Evolutionary conservation across 2,888 invertebrate species (phyloP).

Genomic region (Ecdyonurus torrentis): DNA sequence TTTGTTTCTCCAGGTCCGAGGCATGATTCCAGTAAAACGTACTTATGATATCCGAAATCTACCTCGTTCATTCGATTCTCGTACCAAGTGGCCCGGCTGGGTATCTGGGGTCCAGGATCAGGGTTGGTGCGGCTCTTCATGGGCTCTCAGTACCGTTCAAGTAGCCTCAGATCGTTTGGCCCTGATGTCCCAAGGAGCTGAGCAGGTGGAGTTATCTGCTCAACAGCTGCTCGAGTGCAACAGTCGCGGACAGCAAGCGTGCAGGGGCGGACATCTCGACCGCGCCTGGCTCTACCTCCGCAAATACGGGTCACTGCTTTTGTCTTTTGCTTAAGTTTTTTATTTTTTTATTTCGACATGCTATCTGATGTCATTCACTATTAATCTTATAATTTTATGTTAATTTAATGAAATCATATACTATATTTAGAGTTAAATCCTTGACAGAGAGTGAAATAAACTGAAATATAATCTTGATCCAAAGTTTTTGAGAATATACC

Average conservation of each 20-base stretch:
- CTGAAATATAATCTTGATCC: no score
- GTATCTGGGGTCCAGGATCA: conserved; percentile 46
- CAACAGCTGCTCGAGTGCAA: conserved; percentile 82
- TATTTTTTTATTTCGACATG: no score
- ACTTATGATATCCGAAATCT: conserved; percentile 33
- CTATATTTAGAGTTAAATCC: no score
- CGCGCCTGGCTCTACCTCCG: conserved; percentile 81
- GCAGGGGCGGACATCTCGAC: conserved; percentile 78
- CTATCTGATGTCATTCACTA: no score
- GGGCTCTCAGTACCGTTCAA: conserved; percentile 77
- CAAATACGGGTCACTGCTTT: conserved; percentile 38
- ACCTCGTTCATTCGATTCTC: conserved; percentile 59
- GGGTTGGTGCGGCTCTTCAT: conserved; percentile 72
- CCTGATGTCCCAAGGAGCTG: conserved; percentile 42
- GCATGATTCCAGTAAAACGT: conserved; percentile 39
- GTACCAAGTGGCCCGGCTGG: conserved; percentile 52
- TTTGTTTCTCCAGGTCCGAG: conserved; percentile 24
- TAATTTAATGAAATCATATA: no score
- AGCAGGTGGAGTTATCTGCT: conserved; percentile 53
- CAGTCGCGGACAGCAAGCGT: conserved; percentile 56
- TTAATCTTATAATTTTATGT: no score
- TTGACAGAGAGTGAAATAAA: no score
- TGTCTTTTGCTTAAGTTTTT: no score
- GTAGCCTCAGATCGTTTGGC: conserved; percentile 59
- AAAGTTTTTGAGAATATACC: no score